Base-by-base conservation (phyloP, 1,140 invertebrate species). In the Drosophila ambigua region DNA sequence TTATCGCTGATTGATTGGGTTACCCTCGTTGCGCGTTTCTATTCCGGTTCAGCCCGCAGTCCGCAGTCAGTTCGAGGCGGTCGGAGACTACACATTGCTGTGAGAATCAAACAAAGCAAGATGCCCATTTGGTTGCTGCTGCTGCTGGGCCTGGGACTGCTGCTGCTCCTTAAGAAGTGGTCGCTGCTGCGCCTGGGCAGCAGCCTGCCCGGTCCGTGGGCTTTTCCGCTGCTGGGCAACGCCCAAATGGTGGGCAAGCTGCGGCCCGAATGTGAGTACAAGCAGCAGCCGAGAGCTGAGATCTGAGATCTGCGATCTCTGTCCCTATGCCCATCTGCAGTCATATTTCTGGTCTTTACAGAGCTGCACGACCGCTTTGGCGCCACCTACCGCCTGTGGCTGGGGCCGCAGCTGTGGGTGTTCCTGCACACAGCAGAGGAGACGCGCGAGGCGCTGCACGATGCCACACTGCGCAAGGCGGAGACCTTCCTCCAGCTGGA, bases 221-320 rank as follows among this genome's bases (percentile, higher is more conserved):
- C 90, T 3, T 20, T 91, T 16, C 90, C 90, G 2, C 59, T 85
- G 0, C 24, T 91, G 24, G 90, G 90, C 24, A 91, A 91, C 72
- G 87, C 77, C 2, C 90, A 91, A 59, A 85, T 91, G 77, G 72
- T 91, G 50, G 73, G 77, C 48, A 91, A 87, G 67, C 57, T 91
- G 2, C 79, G 65, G 51, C 90, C 90, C 3, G 90, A 91, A 49
- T 80, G 90, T 91, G 60, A 85, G 90, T 88, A 13, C 11, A 23
- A 45, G 2, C 24, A 4, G 4, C 8, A 13, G 2, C 1, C 9
- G 35, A 2, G 7, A 9, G 8, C 20, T 20, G 20, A 20, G 20
- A 20, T 20, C 20, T 2, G 35, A 3, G 7, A 31, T 7, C 16
- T 16, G 16, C 1, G 1, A 20, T 20, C 20, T 2, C 20, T 20